Conservation (phyloP, 2,113 vertebrate genomes). For the Scatophagus argus region DNA sequence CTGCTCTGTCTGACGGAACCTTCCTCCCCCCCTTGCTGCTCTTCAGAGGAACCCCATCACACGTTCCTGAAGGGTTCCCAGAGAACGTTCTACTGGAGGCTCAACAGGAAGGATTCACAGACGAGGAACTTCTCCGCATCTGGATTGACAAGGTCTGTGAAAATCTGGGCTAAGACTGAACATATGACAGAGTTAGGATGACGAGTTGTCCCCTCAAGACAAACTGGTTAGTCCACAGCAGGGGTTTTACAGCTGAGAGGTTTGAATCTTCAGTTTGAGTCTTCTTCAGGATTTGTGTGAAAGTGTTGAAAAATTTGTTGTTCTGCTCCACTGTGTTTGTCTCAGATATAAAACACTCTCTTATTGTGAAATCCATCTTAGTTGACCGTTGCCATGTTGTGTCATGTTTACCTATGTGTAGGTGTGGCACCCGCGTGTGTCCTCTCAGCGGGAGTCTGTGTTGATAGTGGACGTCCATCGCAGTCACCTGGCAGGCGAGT, state of each 20-base stretch:
- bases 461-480: conserved; percentile 89
- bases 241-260: no score
- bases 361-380: conserved; percentile 6
- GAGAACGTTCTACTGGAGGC: conserved; percentile 68
- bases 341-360: not conserved
- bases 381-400: not conserved
- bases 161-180: no score
- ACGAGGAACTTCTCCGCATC: conserved; percentile 22
- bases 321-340: no score
- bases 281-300: no score
- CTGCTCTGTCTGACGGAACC: conserved; percentile 47
- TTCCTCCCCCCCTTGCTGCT: conserved; percentile 67
- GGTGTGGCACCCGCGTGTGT: conserved; percentile 86
- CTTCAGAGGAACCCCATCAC: conserved; percentile 5
- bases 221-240: no score
- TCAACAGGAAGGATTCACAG: conserved; percentile 24
- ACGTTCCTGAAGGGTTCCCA: conserved; percentile 60
- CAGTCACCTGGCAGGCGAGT: conserved; percentile 84
- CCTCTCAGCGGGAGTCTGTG: conserved; percentile 76
- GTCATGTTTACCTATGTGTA: conserved; percentile 3
- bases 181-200: no score
- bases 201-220: no score
- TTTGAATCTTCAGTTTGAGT: no score
- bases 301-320: no score
- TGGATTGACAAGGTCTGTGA: conserved; percentile 60